A percentile compares a stretch with the other conserved stretches of the same genome.
Evolutionary conservation across 2,113 vertebrate species (phyloP).

Genomic region (Entosphenus tridentatus): DNA sequence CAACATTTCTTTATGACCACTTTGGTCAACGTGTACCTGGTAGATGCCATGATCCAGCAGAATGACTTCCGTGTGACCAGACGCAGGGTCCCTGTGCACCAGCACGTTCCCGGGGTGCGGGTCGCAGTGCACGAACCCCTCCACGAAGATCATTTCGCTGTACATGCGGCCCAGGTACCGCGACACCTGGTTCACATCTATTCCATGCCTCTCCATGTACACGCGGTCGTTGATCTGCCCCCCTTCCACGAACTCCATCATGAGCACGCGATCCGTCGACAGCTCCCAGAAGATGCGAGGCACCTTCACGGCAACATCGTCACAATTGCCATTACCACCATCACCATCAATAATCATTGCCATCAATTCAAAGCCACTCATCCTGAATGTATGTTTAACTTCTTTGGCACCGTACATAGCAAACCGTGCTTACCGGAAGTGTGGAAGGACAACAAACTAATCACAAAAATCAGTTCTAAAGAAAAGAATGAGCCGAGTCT

Average conservation of each 20-base stretch:
- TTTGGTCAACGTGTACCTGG: conserved; percentile 31
- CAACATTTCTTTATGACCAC: no score
- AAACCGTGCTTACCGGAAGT: no score
- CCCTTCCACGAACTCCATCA: conserved; percentile 85
- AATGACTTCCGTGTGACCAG: conserved; percentile 42
- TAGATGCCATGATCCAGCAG: conserved; percentile 86
- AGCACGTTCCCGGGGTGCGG: conserved; percentile 80
- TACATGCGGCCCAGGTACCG: conserved; percentile 63
- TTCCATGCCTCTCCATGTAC: conserved; percentile 56
- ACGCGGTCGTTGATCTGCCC: conserved; percentile 69
- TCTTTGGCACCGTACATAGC: no score
- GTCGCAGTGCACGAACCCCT: conserved; percentile 90
- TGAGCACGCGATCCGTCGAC: conserved; percentile 60
- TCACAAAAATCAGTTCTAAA: no score
- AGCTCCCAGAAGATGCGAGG: conserved; percentile 75
- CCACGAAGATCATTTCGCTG: conserved; percentile 94
- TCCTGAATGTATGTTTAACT: no score
- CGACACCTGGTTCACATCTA: conserved; percentile 72
- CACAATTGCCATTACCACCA: no score
- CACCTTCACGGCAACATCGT: conserved; percentile 25
- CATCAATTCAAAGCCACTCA: no score
- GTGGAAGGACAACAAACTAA: no score
- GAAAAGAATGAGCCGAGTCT: no score
- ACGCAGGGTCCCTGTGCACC: conserved; percentile 39
- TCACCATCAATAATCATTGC: no score